Base-by-base conservation (phyloP, 2,888 invertebrate species). In the Temnothorax ravouxi region DNA sequence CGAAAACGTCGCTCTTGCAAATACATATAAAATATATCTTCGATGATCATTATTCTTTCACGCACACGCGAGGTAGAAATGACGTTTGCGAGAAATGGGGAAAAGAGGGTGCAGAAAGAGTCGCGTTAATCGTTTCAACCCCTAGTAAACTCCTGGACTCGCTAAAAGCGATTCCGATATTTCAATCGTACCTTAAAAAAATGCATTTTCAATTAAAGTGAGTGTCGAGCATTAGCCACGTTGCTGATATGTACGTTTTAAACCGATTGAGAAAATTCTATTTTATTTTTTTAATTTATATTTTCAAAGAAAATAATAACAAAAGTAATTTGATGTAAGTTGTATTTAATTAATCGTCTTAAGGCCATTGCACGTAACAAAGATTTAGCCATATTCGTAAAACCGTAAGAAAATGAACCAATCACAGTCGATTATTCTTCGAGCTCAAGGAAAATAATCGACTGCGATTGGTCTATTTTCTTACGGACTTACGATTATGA, bases 1-100 rank as follows among this genome's bases (percentile, higher is more conserved):
- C 47, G 44, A 66, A 74, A 74, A 61, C 56, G 66, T 80, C 47
- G 38, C 50, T 44, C 34, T 8, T 61, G 6, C 18, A 18, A 52
- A 38, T 25, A 74, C 0, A 67, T 9, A 61, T 41, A 34, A 21
- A 59, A 34, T 29, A 34, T 75, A 34, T 21, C 5, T 9, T n/a
- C 34, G 11, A 18, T 6, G 18, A 72, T n/a, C 11, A 25, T 56
- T 62, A 62, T 75, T 75, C 15, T 75, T 44, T 62, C n/a, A 59
- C 29, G 34, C 34, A 6, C 6, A 34, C 34, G 34, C 34, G 15
- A 62, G 47, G 29, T 34, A 52, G 21, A 29, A 52, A 41, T 61
- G 13, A 47, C 8, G 21, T 52, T 25, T 54, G 54, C 61, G 15
- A 44, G 4, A 54, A 54, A 15, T 9, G 29, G 52, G 25, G 34